These are phyloP conservation scores for Coreius guichenoti DNA, from an alignment of 2,797 vertebrate genomes.

Conservation along the genomic window DNA sequence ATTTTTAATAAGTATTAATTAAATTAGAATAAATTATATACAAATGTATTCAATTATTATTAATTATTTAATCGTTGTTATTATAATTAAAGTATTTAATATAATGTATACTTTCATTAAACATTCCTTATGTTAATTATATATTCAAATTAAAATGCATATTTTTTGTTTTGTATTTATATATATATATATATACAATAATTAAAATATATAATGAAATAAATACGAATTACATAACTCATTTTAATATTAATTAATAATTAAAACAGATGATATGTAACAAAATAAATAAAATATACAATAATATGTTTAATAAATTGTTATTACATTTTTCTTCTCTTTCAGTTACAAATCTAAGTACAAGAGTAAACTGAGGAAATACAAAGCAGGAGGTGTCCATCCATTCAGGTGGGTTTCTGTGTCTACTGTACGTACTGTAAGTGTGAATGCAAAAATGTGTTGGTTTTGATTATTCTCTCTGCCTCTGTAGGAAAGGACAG, in stretches of 20 bases:
- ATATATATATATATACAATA: neutral
- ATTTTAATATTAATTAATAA: neutral
- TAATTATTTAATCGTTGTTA: too few species aligned
- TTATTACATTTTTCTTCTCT: slow-evolving; percentile 55
- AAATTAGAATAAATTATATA: too few species aligned
- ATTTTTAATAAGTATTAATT: neutral
- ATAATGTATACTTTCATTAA: neutral
- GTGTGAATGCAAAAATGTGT: neutral
- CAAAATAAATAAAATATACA: neutral
- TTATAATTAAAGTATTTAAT: neutral
- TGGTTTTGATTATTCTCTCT: slow-evolving; percentile 15
- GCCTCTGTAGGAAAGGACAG: slow-evolving; percentile 81
- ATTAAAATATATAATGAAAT: neutral
- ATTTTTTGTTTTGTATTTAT: neutral
- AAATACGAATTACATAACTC: neutral
- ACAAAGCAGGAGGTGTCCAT: slow-evolving; percentile 81
- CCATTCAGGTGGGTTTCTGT: slow-evolving; percentile 86
- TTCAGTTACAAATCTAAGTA: slow-evolving; percentile 87
- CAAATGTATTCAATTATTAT: neutral
- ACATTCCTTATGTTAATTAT: too few species aligned
- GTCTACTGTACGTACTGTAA: neutral
- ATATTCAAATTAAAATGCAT: neutral
- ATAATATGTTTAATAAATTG: neutral
- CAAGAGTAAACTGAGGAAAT: slow-evolving; percentile 85
- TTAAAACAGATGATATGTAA: neutral